Base-by-base conservation (phyloP, 2,113 vertebrate species). In the Pionites leucogaster region DNA sequence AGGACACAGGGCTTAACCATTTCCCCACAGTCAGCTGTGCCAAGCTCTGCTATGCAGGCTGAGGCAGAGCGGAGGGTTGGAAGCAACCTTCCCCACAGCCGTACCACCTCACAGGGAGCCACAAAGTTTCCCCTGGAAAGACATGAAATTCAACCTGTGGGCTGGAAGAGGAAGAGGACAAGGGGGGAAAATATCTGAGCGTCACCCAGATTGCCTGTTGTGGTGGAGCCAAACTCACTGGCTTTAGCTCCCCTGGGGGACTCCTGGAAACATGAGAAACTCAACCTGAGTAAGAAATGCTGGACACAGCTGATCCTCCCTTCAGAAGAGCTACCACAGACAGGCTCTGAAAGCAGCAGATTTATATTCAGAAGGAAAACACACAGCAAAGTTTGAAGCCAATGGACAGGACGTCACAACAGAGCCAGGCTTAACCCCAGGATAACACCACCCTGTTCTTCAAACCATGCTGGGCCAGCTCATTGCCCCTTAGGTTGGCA, bases 381-480 rank as follows among this genome's bases (percentile, higher is more conserved):
- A 13, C 55, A 53, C 57, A 28, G 8, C 39, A 55, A 80, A 93
- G 64, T 63, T 63, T 41, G 49, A 81, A 88, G 62, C 74, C n/a
- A 57, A 50, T 0, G 7, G 78, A 76, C 29, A 82, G 65, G 35
- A 49, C 0, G 0, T 35, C 3, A 1, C 35, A 82, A 63, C 8
- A 64, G 52, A 85, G 64, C 31, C 37, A 70, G 74, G 31, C 17
- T 57, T 63, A 78, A 91, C n/a, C 10, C 35, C 69, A 85, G 39
- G 67, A 20, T 46, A 82, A 59, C 39, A 71, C 29, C 24, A 90
- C 13, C 15, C 35, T 33, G 42, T 44, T 37, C 63, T 77, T 53
- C 64, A 81, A 74, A 77, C 1, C 2, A 7, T n/a, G 67, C 31
- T 33, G 59, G 20, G 42, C 33, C 2, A 1, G 23, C 53, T 42